Evolutionary conservation across 64 coral and sea anemone species (phyloP), one percentile per base, ranked within the genome.

Genomic region (Pachyseris speciosa): DNA sequence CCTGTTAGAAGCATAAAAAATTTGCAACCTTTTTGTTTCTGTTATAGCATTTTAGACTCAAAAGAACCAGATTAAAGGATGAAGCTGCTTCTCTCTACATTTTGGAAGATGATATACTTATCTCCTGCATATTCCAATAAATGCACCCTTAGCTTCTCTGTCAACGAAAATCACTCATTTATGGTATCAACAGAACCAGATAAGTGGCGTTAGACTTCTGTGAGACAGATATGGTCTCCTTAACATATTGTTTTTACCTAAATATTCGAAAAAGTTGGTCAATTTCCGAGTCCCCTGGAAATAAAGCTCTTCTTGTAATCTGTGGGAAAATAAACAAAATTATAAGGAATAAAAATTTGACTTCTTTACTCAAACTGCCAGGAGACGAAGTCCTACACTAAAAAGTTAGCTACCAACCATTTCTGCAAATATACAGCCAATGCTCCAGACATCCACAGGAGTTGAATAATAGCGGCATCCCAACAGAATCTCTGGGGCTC

Each of bases 261-360:
- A 98, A 98, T 71, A 98, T 94, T 83, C 96, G 92, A 85, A 95
- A 98, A 22, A 98, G 69, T 31, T 98, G 96, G 69, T 98, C 96
- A 86, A 98, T 98, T 86, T 98, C 96, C 9, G 96, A 98, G 84
- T 98, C 96, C 19, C 97, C 97, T 38, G 97, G 97, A 43, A 99
- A 99, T 0, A 99, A 53, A 57, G 97, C 97, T 67, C 93, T 95
- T 91, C 94, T 95, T 87, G 94, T 99, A 8, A 95, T 93, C 97
- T 99, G 30, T 0, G 15, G 81, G 76, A 93, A 64, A 17, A 5
- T 20, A 44, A 83, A 26, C 9, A 40, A 53, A 55, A 37, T 37
- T 27, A 28, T 37, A 10, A 69, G 36, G 31, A 17, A 13, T 61
- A 4, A 61, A 61, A 57, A 20, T 19, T 19, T 13, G 27, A 61